Evolutionary conservation across 2,113 vertebrate species (phyloP), one percentile per base, ranked within the genome.

Genomic region (Crypturellus undulatus): DNA sequence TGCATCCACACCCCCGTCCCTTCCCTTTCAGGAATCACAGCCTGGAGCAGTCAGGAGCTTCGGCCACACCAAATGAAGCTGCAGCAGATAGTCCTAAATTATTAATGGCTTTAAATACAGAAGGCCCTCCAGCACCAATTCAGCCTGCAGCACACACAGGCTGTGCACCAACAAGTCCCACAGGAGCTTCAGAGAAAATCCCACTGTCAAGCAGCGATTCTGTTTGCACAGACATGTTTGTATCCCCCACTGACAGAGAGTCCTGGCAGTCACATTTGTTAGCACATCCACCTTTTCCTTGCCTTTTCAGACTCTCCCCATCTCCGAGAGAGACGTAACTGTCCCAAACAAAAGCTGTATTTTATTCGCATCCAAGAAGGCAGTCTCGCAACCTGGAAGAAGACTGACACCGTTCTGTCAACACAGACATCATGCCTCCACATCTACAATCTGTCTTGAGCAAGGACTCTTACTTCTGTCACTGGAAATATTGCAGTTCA

Each of bases 81-180:
- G 34, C 56, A 70, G 47, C 77, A 89, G 80, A 70, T 32, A 82
- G 67, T 24, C 26, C 42, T 96, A 45, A 93, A 96, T 94, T 92
- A 93, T 94, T 95, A 86, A 92, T 72, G 67, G 64, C 34, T 90
- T 84, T 68, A 89, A 87, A 95, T 78, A 84, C 64, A 81, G 94
- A 96, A 58, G 92, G 83, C 86, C 79, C 73, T 94, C 1, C 6
- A 60, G 49, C 93, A 92, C 12, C 43, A 86, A 36, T 76, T 90
- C 79, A 72, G 94, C 77, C 80, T 93, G 64, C 83, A 95, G 88
- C 72, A 76, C 43, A 76, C 43, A 78, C 28, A 94, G 56, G 52
- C 79, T 90, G 68, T 51, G 60, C 79, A 90, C 42, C 75, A 76
- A 49, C 54, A 65, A 7, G 20, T 63, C 90, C 47, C 79, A 80